These are phyloP conservation scores for Rattus norvegicus DNA, from an alignment of 2,113 vertebrate species.

Conservation along the genomic window GRCr8 NC_086026.1:41299501-41300000, in stretches of 20 bases:
- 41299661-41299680: neutral
- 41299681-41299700: neutral
- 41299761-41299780: neutral
- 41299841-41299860: neutral
- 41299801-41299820: neutral
- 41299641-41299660: neutral
- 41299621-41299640: neutral
- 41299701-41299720: neutral
- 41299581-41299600: neutral
- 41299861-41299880: neutral
- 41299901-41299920: neutral
- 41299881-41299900: too few relatives aligned
- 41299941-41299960: neutral
- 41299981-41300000: neutral
- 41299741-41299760: neutral
- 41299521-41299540: neutral
- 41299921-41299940: neutral
- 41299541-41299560: neutral
- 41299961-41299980: rapidly evolving
- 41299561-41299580: neutral
- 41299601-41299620: neutral
- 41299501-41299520: neutral
- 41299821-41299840: too few relatives aligned
- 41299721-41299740: neutral
- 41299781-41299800: neutral